phyloP scores from a whole-genome alignment of 2,888 invertebrate genomes.

The Noctua janthina region DNA sequence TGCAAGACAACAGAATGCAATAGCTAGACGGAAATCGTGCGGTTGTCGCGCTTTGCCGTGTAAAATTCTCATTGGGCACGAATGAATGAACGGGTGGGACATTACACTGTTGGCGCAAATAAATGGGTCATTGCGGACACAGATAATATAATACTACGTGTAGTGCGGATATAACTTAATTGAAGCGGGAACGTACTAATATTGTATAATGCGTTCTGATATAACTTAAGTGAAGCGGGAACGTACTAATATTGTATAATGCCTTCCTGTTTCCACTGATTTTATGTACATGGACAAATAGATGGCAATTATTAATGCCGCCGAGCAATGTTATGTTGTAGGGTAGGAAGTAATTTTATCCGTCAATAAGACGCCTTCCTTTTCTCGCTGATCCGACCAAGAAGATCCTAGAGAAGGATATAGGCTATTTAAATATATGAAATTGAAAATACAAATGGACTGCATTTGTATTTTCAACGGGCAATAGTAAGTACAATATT shows the following conservation, averaged over 20 bases:
- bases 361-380: background rate
- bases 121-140: background rate
- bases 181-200: background rate
- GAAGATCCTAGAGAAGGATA: background rate
- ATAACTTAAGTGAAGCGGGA: background rate
- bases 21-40: background rate
- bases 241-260: background rate
- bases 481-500: no score
- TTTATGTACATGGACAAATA: background rate
- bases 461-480: background rate
- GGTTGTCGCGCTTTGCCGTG: background rate
- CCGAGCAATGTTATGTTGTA: background rate
- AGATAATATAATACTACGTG: no score
- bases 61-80: background rate
- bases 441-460: background rate
- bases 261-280: background rate
- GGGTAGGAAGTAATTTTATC: background rate
- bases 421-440: background rate
- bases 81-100: constrained; percentile 11
- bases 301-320: background rate
- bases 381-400: background rate
- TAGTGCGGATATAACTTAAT: background rate
- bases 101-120: constrained; percentile 5
- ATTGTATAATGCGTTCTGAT: background rate
- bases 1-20: background rate